Conservation (phyloP, 2,113 vertebrate species). For the Ploceus nigricollis region DNA sequence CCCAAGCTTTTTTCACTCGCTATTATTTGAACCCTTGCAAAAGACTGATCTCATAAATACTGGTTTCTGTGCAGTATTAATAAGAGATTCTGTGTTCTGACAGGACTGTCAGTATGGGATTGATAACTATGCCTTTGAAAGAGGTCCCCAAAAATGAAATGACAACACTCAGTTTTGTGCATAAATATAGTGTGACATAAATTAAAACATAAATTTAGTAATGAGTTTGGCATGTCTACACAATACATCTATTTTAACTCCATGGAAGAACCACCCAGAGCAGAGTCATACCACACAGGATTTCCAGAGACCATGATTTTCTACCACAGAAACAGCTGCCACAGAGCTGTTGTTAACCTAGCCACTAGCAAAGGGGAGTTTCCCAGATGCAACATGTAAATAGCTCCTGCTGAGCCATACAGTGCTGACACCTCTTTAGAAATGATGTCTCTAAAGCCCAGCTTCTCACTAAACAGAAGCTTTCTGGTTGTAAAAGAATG, state of each 20-base stretch:
- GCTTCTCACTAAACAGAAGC: not conserved
- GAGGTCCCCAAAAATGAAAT: not conserved
- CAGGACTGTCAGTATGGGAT: not conserved
- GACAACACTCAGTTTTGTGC: not conserved
- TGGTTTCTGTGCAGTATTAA: not conserved
- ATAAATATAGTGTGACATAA: not conserved
- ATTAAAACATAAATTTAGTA: not conserved
- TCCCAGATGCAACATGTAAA: not conserved
- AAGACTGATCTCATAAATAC: not conserved
- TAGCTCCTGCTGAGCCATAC: not conserved
- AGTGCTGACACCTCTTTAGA: not conserved
- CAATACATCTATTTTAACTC: not conserved
- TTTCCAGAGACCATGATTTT: not conserved
- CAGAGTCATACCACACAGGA: not conserved
- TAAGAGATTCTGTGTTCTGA: not conserved
- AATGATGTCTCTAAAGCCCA: not conserved
- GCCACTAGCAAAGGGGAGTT: not conserved
- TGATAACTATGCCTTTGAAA: not conserved
- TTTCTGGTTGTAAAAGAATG: not conserved
- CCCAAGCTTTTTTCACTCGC: not conserved
- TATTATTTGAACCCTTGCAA: not conserved
- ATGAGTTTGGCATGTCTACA: not conserved
- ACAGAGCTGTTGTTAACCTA: not conserved
- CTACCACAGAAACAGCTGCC: not conserved
- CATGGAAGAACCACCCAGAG: not conserved